Conservation (phyloP, 1,140 invertebrate species). For the Psilanteris sp. region DNA sequence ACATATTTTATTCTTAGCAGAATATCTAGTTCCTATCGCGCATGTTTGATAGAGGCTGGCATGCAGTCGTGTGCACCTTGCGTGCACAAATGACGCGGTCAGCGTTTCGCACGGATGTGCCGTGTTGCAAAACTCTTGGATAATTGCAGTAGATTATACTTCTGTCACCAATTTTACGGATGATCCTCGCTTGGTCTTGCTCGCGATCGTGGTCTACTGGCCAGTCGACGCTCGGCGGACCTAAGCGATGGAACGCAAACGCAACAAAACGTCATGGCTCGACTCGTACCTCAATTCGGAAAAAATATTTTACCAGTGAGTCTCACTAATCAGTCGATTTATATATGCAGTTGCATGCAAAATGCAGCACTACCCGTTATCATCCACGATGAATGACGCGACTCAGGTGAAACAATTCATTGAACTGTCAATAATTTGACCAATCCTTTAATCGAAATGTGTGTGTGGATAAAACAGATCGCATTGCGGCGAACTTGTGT, state of each 20-base stretch:
- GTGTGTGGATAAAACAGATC: no score
- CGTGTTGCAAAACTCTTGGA: conserved; percentile 45
- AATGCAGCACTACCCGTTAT: neutral
- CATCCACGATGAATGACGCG: neutral
- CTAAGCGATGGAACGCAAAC: conserved; percentile 65
- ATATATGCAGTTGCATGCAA: neutral
- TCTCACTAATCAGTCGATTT: conserved; percentile 21
- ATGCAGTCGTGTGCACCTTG: conserved; percentile 52
- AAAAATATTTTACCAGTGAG: conserved; percentile 73
- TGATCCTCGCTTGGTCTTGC: conserved; percentile 35
- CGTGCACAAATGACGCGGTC: conserved; percentile 54
- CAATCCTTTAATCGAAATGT: no score
- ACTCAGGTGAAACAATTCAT: neutral
- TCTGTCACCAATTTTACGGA: conserved; percentile 62
- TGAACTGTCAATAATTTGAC: conserved; percentile 1
- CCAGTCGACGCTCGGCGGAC: conserved; percentile 66
- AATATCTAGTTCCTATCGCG: conserved; percentile 28
- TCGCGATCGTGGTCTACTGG: conserved; percentile 48
- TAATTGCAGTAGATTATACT: conserved; percentile 69
- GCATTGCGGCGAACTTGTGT: no score
- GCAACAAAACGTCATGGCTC: conserved; percentile 51
- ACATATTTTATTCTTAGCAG: conserved; percentile 30
- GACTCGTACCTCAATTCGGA: conserved; percentile 66
- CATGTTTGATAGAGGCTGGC: conserved; percentile 34
- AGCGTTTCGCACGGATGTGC: conserved; percentile 43